Evolutionary conservation across 2,113 vertebrate species (phyloP), one percentile per base, ranked within the genome.

Genomic region (Spermophilus dauricus): DNA sequence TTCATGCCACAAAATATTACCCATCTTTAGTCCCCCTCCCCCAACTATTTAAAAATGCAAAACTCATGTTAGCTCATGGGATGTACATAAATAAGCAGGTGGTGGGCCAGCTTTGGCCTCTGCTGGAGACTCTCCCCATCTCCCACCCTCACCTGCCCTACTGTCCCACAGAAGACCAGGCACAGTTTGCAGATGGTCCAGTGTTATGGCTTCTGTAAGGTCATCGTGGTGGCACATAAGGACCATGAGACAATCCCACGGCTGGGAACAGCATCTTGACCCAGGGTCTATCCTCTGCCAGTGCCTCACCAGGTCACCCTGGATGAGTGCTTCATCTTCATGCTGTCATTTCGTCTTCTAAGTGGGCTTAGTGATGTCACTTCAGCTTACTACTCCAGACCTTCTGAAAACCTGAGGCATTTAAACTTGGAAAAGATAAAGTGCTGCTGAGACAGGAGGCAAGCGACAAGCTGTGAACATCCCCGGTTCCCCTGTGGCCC

Each of bases 11-110:
- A 56, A 88, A 89, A 65, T 80, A 80, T 22, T 72, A 39, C 20
- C 10, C 2, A 78, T 95, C 58, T 65, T 87, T 58, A 75, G 20
- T 58, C 65, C 63, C 39, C 67, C 22, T n/a, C 53, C 16, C 39
- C 20, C 69, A 80, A 58, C 26, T 2, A 32, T 61, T 93, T 83
- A 14, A 78, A 86, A 83, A 84, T 82, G 56, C 51, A 48, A 97
- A 69, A 30, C n/a, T 56, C 8, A 14, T 51, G 28, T 87, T 53
- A 80, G 69, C 8, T 85, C 88, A 8, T 45, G 7, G 39, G 61
- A 48, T 42, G 58, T 26, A 63, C 51, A 16, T 58, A 34, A 70
- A 16, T 58, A 37, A 70, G 32, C 24, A 77, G 69, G 2, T n/a
- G 39, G 8, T 67, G 2, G 56, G 4, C 7, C 39, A 42, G 30